Evolutionary conservation across 2,888 invertebrate species (phyloP), one percentile per base, ranked within the genome.

Genomic region (Andrena camellia): DNA sequence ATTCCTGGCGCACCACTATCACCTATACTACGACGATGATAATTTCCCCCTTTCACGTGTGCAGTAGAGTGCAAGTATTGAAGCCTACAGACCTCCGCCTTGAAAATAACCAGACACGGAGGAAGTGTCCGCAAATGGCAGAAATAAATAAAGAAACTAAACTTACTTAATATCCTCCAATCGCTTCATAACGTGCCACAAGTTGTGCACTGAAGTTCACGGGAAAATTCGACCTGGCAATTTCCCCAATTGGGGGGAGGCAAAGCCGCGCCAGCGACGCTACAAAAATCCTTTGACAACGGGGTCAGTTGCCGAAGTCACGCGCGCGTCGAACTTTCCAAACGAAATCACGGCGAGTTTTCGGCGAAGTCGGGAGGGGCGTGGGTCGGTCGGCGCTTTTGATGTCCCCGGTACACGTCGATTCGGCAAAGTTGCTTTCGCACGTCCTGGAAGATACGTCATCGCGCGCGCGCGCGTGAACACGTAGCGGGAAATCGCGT

Each of bases 401-500:
- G 88, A 88, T 86, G 77, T 85, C 76, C 64, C 52, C 23, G 23
- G 57, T 52, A 54, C 78, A 69, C 66, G 57, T 75, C 70, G 81
- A 81, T 83, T 85, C 80, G 73, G 31, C 73, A 75, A 84, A 86
- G 80, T 73, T 64, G 75, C 60, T 81, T 89, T 86, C 77, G 75
- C 86, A 66, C 77, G 73, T 67, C 42, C 48, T 60, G 70, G 66
- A 81, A 86, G 78, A 87, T 84, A 86, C 83, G 81, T 78, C 64
- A 81, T 50, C 76, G 79, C 77, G 70, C 64, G 81, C 64, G 81
- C 80, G 87, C 76, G 81, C 81, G 89, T 69, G 79, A 70, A 85
- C 93, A 93, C 93, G 93, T 93, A 93, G 92, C 93, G 93, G 93
- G 93, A 93, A 93, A 93, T 92, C 92, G 92, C 93, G 90, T 92